phyloP scores from a whole-genome alignment of 2,113 vertebrate genomes.

The Rhinolophus sinicus region DNA sequence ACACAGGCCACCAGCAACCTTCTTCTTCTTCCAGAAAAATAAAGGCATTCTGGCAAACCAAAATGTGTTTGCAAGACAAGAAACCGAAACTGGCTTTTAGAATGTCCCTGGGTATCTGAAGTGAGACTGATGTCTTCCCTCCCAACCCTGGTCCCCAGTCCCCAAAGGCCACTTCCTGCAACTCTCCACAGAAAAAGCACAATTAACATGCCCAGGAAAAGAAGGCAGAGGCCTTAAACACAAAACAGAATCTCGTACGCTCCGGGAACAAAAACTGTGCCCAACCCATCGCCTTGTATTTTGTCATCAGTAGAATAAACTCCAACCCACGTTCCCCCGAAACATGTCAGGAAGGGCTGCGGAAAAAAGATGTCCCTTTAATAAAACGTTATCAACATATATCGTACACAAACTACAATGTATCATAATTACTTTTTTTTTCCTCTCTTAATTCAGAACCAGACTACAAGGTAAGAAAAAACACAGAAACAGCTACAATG shows the following conservation, averaged over 20 bases:
- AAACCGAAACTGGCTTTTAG: not conserved
- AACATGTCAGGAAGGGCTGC: slow-evolving; percentile 88
- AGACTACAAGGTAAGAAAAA: slow-evolving; percentile 92
- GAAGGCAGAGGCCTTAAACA: fast-evolving
- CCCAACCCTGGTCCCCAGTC: not conserved
- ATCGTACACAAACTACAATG: slow-evolving; percentile 92
- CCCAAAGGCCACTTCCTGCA: not conserved
- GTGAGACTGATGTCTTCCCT: not conserved
- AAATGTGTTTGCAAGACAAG: not conserved
- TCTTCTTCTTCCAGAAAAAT: not conserved
- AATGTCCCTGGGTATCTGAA: not conserved
- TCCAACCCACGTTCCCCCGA: slow-evolving; percentile 80
- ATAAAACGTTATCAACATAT: slow-evolving; percentile 92
- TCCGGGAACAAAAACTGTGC: not conserved
- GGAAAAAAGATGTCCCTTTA: slow-evolving; percentile 92
- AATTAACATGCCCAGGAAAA: not conserved
- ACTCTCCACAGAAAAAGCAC: not conserved
- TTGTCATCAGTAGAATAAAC: slow-evolving; percentile 86
- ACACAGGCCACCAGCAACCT: not conserved
- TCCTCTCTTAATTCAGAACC: slow-evolving; percentile 88
- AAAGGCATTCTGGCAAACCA: not conserved
- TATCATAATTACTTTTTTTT: slow-evolving; percentile 90
- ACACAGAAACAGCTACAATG: slow-evolving; percentile 93
- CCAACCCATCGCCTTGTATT: slow-evolving; percentile 36
- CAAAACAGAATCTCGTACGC: not conserved